Percentiles rank a stretch among this genome's conserved stretches.
These are phyloP conservation scores for Plutella xylostella DNA, from an alignment of 2,888 invertebrate genomes.

Conservation along the genomic window DNA sequence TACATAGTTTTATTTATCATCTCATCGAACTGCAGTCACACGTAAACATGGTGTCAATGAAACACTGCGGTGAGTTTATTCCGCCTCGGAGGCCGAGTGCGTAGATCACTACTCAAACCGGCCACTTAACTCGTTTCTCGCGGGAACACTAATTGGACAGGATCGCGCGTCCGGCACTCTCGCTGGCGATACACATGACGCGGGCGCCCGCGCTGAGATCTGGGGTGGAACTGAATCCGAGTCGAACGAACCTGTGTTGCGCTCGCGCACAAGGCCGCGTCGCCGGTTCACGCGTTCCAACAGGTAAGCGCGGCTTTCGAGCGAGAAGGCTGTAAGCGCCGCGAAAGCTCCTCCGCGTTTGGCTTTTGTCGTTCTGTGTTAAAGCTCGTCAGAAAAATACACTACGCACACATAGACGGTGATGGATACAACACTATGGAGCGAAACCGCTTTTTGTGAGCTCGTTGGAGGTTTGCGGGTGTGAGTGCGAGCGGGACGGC, in stretches of 20 bases:
- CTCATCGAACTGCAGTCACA: conserved; percentile 47
- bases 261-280: conserved; percentile 72
- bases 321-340: conserved; percentile 48
- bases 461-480: conserved; percentile 45
- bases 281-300: conserved; percentile 73
- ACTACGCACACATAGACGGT: conserved; percentile 47
- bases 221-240: conserved; percentile 63
- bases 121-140: conserved; percentile 67
- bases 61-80: conserved; percentile 42
- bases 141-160: conserved; percentile 65
- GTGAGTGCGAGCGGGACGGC: conserved; percentile 49
- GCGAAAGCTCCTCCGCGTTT: conserved; percentile 34
- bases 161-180: conserved; percentile 49
- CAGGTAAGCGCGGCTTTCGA: conserved; percentile 57
- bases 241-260: conserved; percentile 56
- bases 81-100: conserved; percentile 31
- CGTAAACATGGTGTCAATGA: conserved; percentile 36
- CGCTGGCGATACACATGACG: conserved; percentile 39
- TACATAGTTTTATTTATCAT: conserved; percentile 56
- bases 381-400: conserved; percentile 63
- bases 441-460: conserved; percentile 65
- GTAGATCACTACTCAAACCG: conserved; percentile 54
- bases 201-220: conserved; percentile 57
- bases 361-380: conserved; percentile 36
- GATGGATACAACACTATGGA: conserved; percentile 35